Conservation (phyloP, 2,113 vertebrate genomes). For the Pteronura brasiliensis region DNA sequence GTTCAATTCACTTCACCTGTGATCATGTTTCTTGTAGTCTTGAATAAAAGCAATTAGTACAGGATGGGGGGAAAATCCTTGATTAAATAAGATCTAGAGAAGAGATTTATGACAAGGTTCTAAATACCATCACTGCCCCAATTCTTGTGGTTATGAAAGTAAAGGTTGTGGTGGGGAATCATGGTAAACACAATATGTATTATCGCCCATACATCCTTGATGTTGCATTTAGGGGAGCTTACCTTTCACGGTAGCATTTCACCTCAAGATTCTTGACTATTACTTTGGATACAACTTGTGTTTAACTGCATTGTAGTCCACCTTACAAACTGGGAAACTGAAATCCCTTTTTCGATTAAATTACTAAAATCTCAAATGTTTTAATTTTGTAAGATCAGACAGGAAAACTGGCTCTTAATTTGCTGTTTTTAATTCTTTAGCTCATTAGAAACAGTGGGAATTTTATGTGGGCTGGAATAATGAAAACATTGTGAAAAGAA, state of each 20-base stretch:
- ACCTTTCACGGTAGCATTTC: background rate
- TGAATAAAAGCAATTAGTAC: background rate
- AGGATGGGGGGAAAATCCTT: fast-evolving
- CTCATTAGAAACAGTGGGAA: background rate
- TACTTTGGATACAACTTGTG: background rate
- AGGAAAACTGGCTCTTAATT: background rate
- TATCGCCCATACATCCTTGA: background rate
- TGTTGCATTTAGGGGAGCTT: background rate
- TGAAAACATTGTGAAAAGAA: conserved; percentile 47
- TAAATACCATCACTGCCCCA: background rate
- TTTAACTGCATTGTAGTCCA: background rate
- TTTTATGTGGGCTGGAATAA: background rate
- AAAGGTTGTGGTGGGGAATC: background rate
- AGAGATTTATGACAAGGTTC: background rate
- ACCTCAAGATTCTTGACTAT: background rate
- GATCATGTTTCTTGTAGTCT: background rate
- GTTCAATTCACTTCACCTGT: background rate
- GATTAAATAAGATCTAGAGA: background rate
- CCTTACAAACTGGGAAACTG: background rate
- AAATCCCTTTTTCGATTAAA: background rate
- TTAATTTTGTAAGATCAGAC: background rate
- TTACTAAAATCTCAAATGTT: background rate
- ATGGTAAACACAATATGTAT: background rate
- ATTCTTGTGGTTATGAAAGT: background rate
- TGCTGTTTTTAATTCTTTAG: background rate